phyloP scores from a whole-genome alignment of 1,140 invertebrate species.

The Pogonognathellus flavescens region DNA sequence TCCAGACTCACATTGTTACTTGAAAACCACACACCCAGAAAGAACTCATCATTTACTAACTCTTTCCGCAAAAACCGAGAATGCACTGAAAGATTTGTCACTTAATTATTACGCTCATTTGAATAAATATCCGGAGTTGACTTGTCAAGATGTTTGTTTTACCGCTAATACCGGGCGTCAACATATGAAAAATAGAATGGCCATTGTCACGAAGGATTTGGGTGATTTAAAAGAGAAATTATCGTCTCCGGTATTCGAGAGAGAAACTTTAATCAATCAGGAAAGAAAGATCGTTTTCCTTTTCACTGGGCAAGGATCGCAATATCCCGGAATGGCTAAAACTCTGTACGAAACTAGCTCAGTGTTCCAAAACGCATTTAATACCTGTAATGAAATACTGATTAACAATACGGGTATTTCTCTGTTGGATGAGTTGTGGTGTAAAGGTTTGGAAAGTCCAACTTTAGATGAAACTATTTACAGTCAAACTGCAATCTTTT shows the following conservation, averaged over 20 bases:
- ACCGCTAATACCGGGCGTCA: neutral
- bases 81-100: neutral
- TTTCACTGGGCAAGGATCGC: neutral
- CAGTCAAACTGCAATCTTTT: neutral
- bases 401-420: neutral
- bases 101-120: neutral
- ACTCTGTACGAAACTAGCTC: neutral
- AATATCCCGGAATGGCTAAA: neutral
- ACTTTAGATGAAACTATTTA: neutral
- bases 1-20: neutral
- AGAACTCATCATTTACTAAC: neutral
- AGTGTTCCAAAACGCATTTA: neutral
- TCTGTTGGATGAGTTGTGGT: neutral
- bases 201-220: neutral
- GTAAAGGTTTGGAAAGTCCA: neutral
- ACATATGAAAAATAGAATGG: neutral
- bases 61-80: neutral
- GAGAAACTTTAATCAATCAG: neutral
- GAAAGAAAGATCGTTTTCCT: neutral
- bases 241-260: neutral
- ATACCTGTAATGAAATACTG: neutral
- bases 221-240: neutral
- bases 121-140: neutral
- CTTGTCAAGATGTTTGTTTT: neutral
- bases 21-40: neutral